Base-by-base conservation (phyloP, 2,113 vertebrate genomes). In the Hydrolagus affinis region DNA sequence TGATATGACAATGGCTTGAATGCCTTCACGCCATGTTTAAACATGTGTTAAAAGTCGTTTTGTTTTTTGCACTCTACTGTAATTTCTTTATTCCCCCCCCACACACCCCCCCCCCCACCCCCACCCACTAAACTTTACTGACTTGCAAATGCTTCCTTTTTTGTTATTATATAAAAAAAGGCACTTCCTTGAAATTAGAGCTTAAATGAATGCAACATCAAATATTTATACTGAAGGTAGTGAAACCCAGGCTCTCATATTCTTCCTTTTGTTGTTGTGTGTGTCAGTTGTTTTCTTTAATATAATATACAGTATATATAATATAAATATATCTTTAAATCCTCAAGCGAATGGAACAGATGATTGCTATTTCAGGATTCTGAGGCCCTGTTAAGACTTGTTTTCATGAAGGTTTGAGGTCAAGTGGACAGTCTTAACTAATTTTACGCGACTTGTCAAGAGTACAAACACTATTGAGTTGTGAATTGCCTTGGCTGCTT, bases 1-100 rank as follows among this genome's bases (percentile, higher is more conserved):
- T 86, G 87, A 89, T 91, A 0, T 90, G 89, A 90, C 91, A 90
- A 89, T 91, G 87, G 89, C 87, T 89, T 83, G 87, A 90, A 90
- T 89, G 88, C 90, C 90, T 90, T 88, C 89, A 89, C 90, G 89
- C 90, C 91, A 90, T 90, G 89, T 91, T 91, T 85, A 83, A 60
- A 83, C 78, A 83, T 83, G 78, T 83, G 78, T 83, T 83, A 60
- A 83, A 83, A 83, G 78, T 83, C 78, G 60, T 25, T 83, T 6
- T 44, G 1, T 44, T 44, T 44, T 83, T 83, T 66, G 78, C 64
- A 83, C 25, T 83, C 23, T 30, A 68, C 62, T 83, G 78, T 83
- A 83, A 66, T 83, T 85, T 86, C 86, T 85, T 85, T 59, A 14
- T 86, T 23, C 60, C n/a, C n/a, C n/a, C n/a, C n/a, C n/a, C n/a